phyloP scores from a whole-genome alignment of 2,797 vertebrate genomes.

The Sebastes iracundus region DNA sequence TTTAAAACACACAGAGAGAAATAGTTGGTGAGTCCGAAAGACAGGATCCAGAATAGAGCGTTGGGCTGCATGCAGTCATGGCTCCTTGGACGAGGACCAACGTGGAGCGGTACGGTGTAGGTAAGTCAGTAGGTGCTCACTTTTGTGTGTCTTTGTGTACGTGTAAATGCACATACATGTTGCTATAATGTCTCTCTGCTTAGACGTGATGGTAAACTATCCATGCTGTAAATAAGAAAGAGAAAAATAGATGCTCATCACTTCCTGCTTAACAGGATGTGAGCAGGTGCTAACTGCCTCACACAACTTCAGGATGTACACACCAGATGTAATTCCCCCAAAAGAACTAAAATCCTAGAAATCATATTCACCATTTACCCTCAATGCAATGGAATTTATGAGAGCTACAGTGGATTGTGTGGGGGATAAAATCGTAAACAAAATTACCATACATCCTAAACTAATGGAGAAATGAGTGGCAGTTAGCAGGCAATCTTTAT shows the following conservation, averaged over 20 bases:
- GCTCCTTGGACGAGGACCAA: constrained; percentile 77
- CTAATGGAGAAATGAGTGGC: not conserved
- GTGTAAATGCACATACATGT: not conserved
- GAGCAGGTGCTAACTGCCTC: constrained; percentile 62
- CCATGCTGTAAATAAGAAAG: not conserved
- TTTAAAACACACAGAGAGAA: constrained; percentile 6
- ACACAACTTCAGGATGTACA: not conserved
- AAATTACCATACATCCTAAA: not conserved
- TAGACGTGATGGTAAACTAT: not conserved
- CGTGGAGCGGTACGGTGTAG: constrained; percentile 78
- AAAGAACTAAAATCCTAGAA: not conserved
- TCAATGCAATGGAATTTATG: not conserved
- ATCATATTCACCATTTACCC: not conserved
- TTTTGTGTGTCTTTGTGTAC: not conserved
- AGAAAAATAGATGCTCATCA: constrained; percentile 1
- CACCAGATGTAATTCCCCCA: not conserved
- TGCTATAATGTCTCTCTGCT: not conserved
- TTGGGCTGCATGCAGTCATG: constrained; percentile 62
- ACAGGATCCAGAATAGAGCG: not conserved
- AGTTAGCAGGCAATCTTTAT: not conserved
- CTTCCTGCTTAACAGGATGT: constrained; percentile 77
- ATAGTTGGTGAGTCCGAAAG: constrained; percentile 6
- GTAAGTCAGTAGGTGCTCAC: constrained; percentile 63
- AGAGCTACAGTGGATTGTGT: not conserved
- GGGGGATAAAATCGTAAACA: not conserved